Percentiles rank a stretch among this genome's conserved stretches.
Conservation (phyloP, 2,888 invertebrate species). For the Merodon equestris region DNA sequence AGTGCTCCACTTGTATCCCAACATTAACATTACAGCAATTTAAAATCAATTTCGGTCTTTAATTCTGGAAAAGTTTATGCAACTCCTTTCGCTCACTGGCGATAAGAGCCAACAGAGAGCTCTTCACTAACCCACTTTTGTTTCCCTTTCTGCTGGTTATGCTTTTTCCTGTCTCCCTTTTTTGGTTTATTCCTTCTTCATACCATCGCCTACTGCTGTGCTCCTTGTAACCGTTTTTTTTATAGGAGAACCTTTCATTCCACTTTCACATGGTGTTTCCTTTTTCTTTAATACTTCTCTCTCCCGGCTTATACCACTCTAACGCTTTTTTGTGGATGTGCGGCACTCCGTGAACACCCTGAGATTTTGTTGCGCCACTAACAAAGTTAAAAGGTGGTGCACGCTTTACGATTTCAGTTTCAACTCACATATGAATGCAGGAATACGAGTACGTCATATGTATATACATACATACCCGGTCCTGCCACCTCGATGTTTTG, state of each 20-base stretch:
- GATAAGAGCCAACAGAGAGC: conserved; percentile 55
- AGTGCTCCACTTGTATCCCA: conserved; percentile 31
- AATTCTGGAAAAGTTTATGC: conserved; percentile 65
- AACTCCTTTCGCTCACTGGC: conserved; percentile 54
- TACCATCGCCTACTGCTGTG: no score
- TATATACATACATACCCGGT: neutral
- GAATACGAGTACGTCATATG: no score
- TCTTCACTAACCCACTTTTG: conserved; percentile 63
- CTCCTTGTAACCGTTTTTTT: conserved; percentile 4
- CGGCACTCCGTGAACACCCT: conserved; percentile 31
- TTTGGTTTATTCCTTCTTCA: neutral
- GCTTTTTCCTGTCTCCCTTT: conserved; percentile 14
- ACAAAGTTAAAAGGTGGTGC: conserved; percentile 48
- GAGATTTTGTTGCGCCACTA: conserved; percentile 58
- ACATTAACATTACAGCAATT: conserved; percentile 64
- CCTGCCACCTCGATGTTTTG: neutral
- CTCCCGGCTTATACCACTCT: neutral
- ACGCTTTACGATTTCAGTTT: conserved; percentile 38
- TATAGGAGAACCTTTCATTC: conserved; percentile 40
- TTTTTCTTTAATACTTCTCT: conserved; percentile 7
- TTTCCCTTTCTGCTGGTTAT: conserved; percentile 37
- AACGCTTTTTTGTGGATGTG: conserved; percentile 13
- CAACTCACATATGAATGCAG: no score
- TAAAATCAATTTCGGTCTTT: conserved; percentile 68
- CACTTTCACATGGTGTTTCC: conserved; percentile 9